Base-by-base conservation (phyloP, 2,888 invertebrate genomes). In the Hyposoter didymator region DNA sequence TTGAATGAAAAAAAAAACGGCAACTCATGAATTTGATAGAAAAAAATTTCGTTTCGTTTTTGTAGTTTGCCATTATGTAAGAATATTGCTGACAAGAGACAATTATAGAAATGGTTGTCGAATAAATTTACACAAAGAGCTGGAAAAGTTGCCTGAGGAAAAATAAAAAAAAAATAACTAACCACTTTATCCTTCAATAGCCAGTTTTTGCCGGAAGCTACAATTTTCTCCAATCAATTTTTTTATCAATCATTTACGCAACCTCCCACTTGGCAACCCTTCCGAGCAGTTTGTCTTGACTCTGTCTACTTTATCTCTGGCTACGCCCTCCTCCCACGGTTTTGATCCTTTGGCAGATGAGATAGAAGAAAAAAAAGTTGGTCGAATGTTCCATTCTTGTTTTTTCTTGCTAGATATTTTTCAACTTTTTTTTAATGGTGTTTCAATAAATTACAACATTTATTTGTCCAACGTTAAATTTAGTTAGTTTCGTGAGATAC, bases 201-300 rank as follows among this genome's bases (percentile, higher is more conserved):
- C 76, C 62, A 64, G 72, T 72, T 72, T 80, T 80, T 39, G 64
- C 66, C 17, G 72, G 22, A 59, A 19, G 12, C 66, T 64, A 66
- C 64, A 70, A 80, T 76, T 59, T 73, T 49, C 52, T 59, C n/a
- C 76, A 80, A 80, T 84, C 72, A 76, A 67, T 67, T 76, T 47
- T 72, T 80, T 76, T 66, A 80, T 84, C 80, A 84, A 84, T 84
- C 80, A 84, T 80, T 55, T 59, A 59, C 76, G 76, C 49, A 14
- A 39, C 47, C 45, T 64, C 22, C 8, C 39, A n/a, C 39, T 69
- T 19, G 19, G 49, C 10, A 35, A 28, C 32, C 45, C 67, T 52
- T 45, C 43, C 43, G 2, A 78, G 78, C 52, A 67, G 52, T 78
- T 78, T 78, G 55, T 78, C 78, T 78, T 39, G 19, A 43, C 67